Conservation (phyloP, 2,113 vertebrate species). For the Scomber scombrus region DNA sequence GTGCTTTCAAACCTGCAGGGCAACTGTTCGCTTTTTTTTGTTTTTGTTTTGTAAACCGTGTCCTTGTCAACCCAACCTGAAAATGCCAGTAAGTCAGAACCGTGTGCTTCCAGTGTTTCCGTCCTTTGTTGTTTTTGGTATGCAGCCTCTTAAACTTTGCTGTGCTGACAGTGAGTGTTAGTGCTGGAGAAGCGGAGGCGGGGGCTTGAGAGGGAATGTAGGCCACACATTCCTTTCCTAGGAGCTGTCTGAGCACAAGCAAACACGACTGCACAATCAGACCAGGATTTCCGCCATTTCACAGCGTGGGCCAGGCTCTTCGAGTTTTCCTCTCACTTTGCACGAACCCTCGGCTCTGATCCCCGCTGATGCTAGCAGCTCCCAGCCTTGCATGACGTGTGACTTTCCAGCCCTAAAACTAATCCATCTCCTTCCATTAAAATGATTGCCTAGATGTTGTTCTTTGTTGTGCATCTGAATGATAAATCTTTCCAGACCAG, state of each 20-base stretch:
- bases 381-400: conserved; percentile 37
- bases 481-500: conserved; percentile 41
- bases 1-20: conserved; percentile 43
- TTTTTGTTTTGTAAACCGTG: not conserved
- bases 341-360: conserved; percentile 62
- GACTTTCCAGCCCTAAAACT: conserved; percentile 52
- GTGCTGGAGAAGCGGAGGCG: conserved; percentile 50
- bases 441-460: conserved; percentile 36
- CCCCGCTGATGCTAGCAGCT: conserved; percentile 36
- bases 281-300: conserved; percentile 83
- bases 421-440: conserved; percentile 53
- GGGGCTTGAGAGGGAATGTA: conserved; percentile 74
- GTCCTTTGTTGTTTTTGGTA: conserved; percentile 67
- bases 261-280: conserved; percentile 76
- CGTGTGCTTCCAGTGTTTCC: conserved; percentile 53
- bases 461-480: conserved; percentile 38
- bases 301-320: conserved; percentile 56
- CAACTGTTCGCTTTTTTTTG: conserved; percentile 5
- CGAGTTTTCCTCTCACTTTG: conserved; percentile 67
- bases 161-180: conserved; percentile 55
- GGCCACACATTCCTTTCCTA: conserved; percentile 83
- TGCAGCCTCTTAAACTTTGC: conserved; percentile 61
- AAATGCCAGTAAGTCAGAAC: conserved; percentile 60
- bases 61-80: conserved; percentile 21
- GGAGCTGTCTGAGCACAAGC: conserved; percentile 76